phyloP scores from a whole-genome alignment of 2,113 vertebrate genomes.

The Anseranas semipalmata region DNA sequence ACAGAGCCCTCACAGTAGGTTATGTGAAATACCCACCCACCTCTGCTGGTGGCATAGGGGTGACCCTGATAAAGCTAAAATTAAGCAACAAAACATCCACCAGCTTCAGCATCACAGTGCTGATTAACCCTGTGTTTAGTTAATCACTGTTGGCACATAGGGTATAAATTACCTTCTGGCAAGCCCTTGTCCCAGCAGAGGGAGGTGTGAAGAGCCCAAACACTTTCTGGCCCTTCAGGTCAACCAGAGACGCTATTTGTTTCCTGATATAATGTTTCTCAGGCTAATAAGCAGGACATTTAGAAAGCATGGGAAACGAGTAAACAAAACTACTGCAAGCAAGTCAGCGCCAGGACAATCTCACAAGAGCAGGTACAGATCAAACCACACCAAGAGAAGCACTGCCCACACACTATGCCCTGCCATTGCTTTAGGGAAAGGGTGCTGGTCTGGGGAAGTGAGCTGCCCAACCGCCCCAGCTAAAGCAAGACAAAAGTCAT shows the following conservation, averaged over 20 bases:
- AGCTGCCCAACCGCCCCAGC: neutral
- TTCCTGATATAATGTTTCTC: neutral
- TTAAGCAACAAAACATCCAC: neutral
- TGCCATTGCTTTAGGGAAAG: rapidly evolving
- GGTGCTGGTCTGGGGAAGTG: rapidly evolving
- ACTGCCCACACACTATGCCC: neutral
- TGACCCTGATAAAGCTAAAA: neutral
- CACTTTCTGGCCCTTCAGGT: neutral
- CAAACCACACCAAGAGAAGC: neutral
- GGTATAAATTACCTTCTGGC: neutral
- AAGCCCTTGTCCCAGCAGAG: neutral
- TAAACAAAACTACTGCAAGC: neutral
- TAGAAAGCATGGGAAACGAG: neutral
- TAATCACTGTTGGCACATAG: neutral
- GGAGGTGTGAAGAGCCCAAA: neutral
- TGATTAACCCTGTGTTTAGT: neutral
- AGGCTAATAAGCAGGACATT: neutral
- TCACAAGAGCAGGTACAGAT: neutral
- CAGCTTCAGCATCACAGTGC: rapidly evolving
- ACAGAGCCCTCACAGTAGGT: neutral
- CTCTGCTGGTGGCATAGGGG: neutral
- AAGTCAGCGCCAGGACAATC: rapidly evolving
- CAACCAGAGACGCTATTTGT: neutral
- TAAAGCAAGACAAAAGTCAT: neutral
- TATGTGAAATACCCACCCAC: neutral